Percentiles rank a stretch among this genome's conserved stretches.
Conservation (phyloP, 1,140 invertebrate species). For the Diorhabda carinulata region DNA sequence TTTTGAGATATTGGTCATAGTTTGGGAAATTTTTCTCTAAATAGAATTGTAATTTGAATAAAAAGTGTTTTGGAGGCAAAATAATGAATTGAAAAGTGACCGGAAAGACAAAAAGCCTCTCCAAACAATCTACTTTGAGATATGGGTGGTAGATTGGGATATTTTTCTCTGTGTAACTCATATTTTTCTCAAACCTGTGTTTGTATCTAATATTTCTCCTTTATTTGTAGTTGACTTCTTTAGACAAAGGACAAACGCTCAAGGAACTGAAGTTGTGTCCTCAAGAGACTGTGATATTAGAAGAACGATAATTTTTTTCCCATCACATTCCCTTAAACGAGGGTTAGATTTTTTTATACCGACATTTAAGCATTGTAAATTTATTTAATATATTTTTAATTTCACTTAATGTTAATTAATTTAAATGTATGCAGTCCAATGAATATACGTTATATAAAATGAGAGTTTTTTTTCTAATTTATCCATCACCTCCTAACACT, state of each 20-base stretch:
- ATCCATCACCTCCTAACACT: no score
- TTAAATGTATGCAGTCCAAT: slow-evolving; percentile 18
- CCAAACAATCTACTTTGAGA: no score
- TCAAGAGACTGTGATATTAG: slow-evolving; percentile 88
- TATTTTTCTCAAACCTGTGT: no score
- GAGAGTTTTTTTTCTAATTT: no score
- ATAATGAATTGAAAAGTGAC: no score
- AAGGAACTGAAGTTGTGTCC: slow-evolving; percentile 79
- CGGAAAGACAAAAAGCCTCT: no score
- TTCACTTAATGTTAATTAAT: slow-evolving; percentile 30
- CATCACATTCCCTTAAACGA: slow-evolving; percentile 23
- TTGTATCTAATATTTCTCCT: slow-evolving; percentile 4
- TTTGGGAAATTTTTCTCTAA: no score
- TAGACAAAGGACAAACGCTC: slow-evolving; percentile 72
- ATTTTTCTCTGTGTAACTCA: no score
- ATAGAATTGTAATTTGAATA: no score
- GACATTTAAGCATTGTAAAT: slow-evolving; percentile 36
- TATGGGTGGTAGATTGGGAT: no score
- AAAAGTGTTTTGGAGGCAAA: no score
- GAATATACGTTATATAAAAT: slow-evolving; percentile 17
- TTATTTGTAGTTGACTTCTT: slow-evolving; percentile 70
- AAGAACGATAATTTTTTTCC: slow-evolving; percentile 70
- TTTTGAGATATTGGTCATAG: no score
- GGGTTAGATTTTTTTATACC: slow-evolving; percentile 29
- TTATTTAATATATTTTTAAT: slow-evolving; percentile 39